Conservation (phyloP, 2,113 vertebrate genomes). For the Lampris megalopsis region DNA sequence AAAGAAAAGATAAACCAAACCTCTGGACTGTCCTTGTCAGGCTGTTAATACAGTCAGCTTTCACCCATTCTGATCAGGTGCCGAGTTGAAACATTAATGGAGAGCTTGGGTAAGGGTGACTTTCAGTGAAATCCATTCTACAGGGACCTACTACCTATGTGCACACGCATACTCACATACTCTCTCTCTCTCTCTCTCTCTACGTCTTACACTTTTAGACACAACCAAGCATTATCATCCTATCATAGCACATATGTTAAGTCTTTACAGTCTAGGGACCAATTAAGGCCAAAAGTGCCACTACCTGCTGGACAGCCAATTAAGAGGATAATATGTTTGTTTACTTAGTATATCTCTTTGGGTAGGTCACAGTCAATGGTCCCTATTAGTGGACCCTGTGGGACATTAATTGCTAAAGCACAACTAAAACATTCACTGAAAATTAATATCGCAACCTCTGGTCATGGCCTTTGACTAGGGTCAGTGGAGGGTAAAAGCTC, state of each 20-base stretch:
- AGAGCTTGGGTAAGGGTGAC: no score
- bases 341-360: slow-evolving; percentile 26
- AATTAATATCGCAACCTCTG: slow-evolving; percentile 52
- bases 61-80: no score
- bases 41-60: background rate
- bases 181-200: no score
- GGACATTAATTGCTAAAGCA: slow-evolving; percentile 63
- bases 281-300: slow-evolving; percentile 38
- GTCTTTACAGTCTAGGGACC: slow-evolving; percentile 20
- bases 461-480: slow-evolving; percentile 36
- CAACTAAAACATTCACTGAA: slow-evolving; percentile 36
- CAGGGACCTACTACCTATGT: no score
- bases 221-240: background rate
- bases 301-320: slow-evolving; percentile 59
- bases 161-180: no score
- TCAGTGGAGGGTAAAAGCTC: slow-evolving; percentile 51
- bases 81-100: no score
- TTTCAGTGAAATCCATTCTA: no score
- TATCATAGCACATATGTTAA: background rate
- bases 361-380: slow-evolving; percentile 20
- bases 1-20: no score
- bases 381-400: slow-evolving; percentile 38
- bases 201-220: background rate
- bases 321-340: slow-evolving; percentile 44
- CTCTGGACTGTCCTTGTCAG: no score